Percentiles rank a stretch among this genome's conserved stretches.
phyloP scores from a whole-genome alignment of 1,140 invertebrate genomes.

The Lepidurus apus region DNA sequence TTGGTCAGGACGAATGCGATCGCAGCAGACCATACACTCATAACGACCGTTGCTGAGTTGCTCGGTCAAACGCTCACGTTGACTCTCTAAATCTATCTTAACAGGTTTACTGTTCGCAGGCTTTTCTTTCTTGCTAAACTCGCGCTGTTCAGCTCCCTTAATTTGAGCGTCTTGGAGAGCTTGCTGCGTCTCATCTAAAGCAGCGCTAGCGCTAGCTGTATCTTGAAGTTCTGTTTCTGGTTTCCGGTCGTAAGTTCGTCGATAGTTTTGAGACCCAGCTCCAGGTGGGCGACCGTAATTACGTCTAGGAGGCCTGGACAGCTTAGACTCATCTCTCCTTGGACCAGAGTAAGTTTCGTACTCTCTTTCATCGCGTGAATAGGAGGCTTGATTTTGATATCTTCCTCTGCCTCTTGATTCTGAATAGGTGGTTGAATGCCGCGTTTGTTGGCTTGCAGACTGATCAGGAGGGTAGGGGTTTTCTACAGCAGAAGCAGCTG shows the following conservation, averaged over 20 bases:
- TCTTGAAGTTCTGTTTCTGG: too few relatives aligned
- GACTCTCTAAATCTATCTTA: constrained; percentile 51
- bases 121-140: too few relatives aligned
- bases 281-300: background rate
- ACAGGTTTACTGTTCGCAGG: too few relatives aligned
- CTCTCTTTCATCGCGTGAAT: background rate
- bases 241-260: background rate
- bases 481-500: background rate
- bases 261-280: background rate
- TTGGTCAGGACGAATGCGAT: constrained; percentile 67
- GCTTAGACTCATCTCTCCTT: background rate
- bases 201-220: too few relatives aligned
- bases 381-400: background rate
- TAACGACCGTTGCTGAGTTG: constrained; percentile 68
- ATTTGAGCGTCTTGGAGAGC: too few relatives aligned
- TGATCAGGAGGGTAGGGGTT: background rate
- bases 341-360: background rate
- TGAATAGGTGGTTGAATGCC: background rate
- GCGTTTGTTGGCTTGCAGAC: background rate
- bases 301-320: background rate
- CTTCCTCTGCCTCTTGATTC: background rate
- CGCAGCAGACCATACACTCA: constrained; percentile 92
- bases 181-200: too few relatives aligned
- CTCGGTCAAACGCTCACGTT: constrained; percentile 71
- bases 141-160: too few relatives aligned